These are phyloP conservation scores for Heliconius hewitsoni DNA, from an alignment of 1,140 invertebrate genomes.

Conservation along the genomic window DNA sequence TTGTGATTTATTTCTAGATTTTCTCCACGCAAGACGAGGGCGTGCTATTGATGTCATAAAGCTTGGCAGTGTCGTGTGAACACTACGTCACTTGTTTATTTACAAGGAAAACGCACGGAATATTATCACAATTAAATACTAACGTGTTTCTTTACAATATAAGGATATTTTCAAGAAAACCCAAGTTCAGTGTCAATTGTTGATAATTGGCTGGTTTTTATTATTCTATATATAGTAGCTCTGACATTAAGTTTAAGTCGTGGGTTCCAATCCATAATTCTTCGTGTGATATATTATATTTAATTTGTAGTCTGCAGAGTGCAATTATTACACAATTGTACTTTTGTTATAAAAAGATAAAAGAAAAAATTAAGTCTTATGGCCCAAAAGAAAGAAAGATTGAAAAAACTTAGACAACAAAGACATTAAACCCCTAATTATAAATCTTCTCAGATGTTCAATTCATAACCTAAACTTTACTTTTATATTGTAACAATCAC, in stretches of 20 bases:
- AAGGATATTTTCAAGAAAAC: background rate
- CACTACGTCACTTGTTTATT: constrained; percentile 18
- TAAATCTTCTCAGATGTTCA: background rate
- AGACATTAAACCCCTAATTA: background rate
- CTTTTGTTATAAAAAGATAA: background rate
- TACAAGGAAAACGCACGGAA: constrained; percentile 8
- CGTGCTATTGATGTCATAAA: constrained; percentile 19
- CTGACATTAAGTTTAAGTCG: background rate
- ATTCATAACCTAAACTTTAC: background rate
- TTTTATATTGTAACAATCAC: background rate
- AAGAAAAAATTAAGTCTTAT: background rate
- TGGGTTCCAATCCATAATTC: too few species aligned
- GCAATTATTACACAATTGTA: too few species aligned
- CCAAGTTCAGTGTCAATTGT: background rate
- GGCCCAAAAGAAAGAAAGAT: background rate
- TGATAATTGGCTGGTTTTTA: background rate
- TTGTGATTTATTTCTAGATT: constrained; percentile 6
- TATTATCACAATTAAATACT: background rate
- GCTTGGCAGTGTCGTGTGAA: constrained; percentile 18
- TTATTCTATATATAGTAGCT: background rate
- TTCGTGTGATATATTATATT: too few species aligned
- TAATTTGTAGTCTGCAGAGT: too few species aligned
- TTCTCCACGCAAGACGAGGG: constrained; percentile 12
- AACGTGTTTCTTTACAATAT: background rate
- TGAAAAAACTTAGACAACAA: background rate